Evolutionary conservation across 2,113 vertebrate species (phyloP).

Genomic region (Circaetus gallicus): DNA sequence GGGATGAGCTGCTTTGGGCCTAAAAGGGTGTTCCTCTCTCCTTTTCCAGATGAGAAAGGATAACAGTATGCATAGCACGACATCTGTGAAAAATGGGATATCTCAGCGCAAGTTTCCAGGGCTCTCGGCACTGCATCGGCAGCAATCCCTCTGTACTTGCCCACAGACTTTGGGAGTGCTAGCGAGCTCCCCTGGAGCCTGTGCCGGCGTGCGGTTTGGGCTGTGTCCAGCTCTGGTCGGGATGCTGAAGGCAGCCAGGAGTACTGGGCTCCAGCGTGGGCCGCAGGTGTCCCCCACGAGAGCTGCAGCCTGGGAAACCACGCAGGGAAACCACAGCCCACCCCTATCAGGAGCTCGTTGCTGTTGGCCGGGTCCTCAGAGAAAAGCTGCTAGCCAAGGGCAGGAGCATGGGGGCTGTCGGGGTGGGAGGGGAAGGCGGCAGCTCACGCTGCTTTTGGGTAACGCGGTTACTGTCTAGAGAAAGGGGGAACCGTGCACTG

Average conservation of each 20-base stretch:
- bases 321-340: neutral
- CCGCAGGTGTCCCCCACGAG: neutral
- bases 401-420: neutral
- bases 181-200: neutral
- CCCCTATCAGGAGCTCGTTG: neutral
- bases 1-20: slow-evolving; percentile 13
- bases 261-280: neutral
- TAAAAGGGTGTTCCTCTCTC: neutral
- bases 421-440: neutral
- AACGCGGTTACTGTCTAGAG: neutral
- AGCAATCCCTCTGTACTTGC: neutral
- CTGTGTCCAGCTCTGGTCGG: neutral
- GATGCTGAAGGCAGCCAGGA: neutral
- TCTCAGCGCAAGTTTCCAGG: neutral
- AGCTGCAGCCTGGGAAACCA: neutral
- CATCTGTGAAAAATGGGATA: neutral
- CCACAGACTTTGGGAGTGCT: neutral
- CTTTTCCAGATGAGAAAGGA: neutral
- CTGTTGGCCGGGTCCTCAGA: neutral
- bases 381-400: neutral
- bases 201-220: neutral
- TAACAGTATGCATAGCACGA: neutral
- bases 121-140: neutral
- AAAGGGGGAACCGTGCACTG: neutral
- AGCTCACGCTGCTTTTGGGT: neutral